Evolutionary conservation across 2,888 invertebrate genomes (phyloP), one percentile per base, ranked within the genome.

Genomic region (Timandra comae): DNA sequence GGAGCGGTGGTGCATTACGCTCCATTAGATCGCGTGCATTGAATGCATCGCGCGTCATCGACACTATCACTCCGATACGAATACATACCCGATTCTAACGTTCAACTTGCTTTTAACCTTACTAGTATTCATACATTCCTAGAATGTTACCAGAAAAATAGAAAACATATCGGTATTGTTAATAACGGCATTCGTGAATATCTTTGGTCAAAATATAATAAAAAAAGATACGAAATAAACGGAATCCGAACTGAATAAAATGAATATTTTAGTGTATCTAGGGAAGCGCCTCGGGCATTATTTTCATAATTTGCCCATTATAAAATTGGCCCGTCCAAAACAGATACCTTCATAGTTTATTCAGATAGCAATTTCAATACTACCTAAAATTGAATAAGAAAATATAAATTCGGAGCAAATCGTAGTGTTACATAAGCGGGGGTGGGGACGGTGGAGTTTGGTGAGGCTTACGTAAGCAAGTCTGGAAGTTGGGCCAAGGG

Each of bases 351-450:
- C 45, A 23, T 46, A 40, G 46, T 43, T 52, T 54, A 40, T 33
- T 42, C 47, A 53, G 44, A 50, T 44, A n/a, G n/a, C n/a, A n/a
- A n/a, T n/a, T 62, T 59, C 56, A 61, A 61, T 63, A 60, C 59
- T 56, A 50, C 47, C 54, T 46, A 51, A 65, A 67, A 67, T 61
- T 63, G 52, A 56, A 61, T 57, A 51, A 46, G 50, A 45, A 53
- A 53, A 57, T 59, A 64, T 66, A 63, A 66, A 63, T 55, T 62
- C 47, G 37, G 44, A 52, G 52, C 52, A 60, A 76, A 68, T 66
- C 66, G 66, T 60, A 39, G 59, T 68, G 80, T 82, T 82, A 82
- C 70, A 77, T 82, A 82, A 82, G 72, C 65, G 67, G 65, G 67
- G 76, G 71, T 56, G 76, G 68, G 65, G 71, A 60, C 52, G 45